Base-by-base conservation (phyloP, 2,113 vertebrate genomes). In the Elephantulus edwardii region DNA sequence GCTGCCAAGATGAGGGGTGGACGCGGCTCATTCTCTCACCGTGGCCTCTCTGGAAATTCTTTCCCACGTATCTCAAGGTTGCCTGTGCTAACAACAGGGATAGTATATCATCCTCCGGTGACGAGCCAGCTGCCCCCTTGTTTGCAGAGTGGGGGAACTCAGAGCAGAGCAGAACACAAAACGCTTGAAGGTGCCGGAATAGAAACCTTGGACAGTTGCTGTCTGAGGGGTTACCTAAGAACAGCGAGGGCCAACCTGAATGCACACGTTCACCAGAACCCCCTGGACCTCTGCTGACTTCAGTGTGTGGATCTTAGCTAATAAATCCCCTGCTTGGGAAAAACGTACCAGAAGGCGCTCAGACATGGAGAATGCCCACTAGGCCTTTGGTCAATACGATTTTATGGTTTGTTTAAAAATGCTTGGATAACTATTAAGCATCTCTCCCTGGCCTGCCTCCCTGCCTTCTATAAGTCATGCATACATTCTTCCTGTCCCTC, bases 341-440 rank as follows among this genome's bases (percentile, higher is more conserved):
- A 96, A 94, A 44, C 91, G 93, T 96, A 78, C 95, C 92, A 93
- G 94, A 95, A 86, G 1, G 80, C 78, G 88, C 94, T 96, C 96
- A 97, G 95, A 96, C 40, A 48, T 58, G 83, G 86, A 95, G 83
- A 93, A 93, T 33, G 82, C 89, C 96, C 95, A 90, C 60, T 48
- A 95, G 95, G 77, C 83, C 94, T 92, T 93, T 83, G 92, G 95
- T 97, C 95, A 96, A 86, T 89, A 76, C 70, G 92, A 93, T 91
- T 97, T 97, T 96, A 95, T 64, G 95, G 91, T 92, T 97, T 96
- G 84, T 92, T 97, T 96, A 83, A 87, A 94, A 96, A 96, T 8
- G 58, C 87, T 94, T 84, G 33, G 95, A 95, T 80, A 95, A 46
- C 89, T 86, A 56, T 87, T 86, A 88, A 95, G 87, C 89, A 26